Evolutionary conservation across 1,140 invertebrate genomes (phyloP), one percentile per base, ranked within the genome.

Genomic region (Aphis gossypii): DNA sequence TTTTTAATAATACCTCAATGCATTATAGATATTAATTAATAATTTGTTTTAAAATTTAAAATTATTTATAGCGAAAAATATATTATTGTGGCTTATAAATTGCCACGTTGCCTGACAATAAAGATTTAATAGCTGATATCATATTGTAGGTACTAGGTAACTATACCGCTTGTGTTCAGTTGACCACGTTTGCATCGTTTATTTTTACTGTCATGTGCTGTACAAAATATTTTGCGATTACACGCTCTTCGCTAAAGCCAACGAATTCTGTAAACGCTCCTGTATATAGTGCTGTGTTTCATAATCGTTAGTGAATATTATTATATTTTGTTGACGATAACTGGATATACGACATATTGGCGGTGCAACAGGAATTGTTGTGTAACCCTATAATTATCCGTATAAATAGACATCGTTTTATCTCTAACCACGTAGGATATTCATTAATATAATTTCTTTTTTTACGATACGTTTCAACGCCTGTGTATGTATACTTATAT

Each of bases 151-250:
- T 35, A n/a, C 20, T 18, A 51, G 48, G 2, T 35, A 20, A 44
- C 23, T 44, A 44, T 48, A 87, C 9, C 23, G 30, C 38, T 89
- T 54, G 87, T 51, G 88, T 90, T 90, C 51, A 14, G 88, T 51
- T 90, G 88, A 90, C 88, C 51, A 90, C 88, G 88, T 90, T 41
- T 25, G 35, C 35, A 14, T 90, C 88, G 51, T 90, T 90, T 41
- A 56, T 90, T 90, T 90, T 90, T 56, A 90, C 88, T 35, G 88
- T 90, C 56, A 30, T n/a, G 46, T n/a, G 46, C 30, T 88, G 86
- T 51, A 9, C 2, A 88, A n/a, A 88, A 46, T 38, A 68, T 68
- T 68, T 68, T 68, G 60, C 60, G 60, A 68, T 68, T 68, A 68
- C 7, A 68, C 14, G 30, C 11, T 68, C 60, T 30, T n/a, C 30